Conservation (phyloP, 37 sponge, comb jelly and placozoan genomes). For the Beroe ovata region DNA sequence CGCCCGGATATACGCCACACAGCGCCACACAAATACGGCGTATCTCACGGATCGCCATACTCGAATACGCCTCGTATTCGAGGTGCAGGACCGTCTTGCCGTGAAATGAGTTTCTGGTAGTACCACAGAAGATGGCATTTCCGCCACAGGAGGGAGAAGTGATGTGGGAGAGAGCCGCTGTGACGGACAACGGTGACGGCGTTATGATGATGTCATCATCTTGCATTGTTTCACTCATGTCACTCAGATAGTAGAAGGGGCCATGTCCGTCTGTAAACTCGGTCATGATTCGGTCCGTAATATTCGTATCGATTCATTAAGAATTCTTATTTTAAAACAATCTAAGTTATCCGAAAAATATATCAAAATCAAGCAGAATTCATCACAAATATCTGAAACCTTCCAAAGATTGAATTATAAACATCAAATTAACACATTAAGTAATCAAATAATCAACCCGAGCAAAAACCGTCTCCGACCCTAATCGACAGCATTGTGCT, state of each 20-base stretch:
- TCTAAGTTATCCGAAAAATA: too few relatives aligned
- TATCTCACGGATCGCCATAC: constrained; percentile 85
- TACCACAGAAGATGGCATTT: constrained; percentile 43
- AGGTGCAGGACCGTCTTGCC: constrained; percentile 80
- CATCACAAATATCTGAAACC: too few relatives aligned
- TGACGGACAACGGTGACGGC: not conserved
- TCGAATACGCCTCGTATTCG: constrained; percentile 88
- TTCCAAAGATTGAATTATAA: too few relatives aligned
- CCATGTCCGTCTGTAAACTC: too few relatives aligned
- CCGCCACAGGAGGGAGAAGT: constrained; percentile 38
- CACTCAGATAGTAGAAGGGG: too few relatives aligned
- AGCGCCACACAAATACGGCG: constrained; percentile 71
- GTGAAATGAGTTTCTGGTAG: constrained; percentile 38
- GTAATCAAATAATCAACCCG: not conserved
- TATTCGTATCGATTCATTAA: too few relatives aligned
- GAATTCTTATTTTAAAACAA: too few relatives aligned
- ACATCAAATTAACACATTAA: too few relatives aligned
- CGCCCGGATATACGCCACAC: constrained; percentile 73
- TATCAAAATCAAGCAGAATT: too few relatives aligned
- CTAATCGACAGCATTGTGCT: constrained; percentile 39
- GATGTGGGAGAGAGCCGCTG: not conserved
- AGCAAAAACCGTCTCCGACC: not conserved
- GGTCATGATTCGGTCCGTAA: too few relatives aligned
- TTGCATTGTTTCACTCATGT: too few relatives aligned
- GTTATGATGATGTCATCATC: constrained; percentile 17